Evolutionary conservation across 2,888 invertebrate species (phyloP), one percentile per base, ranked within the genome.

Genomic region (Drosophila neotestacea): DNA sequence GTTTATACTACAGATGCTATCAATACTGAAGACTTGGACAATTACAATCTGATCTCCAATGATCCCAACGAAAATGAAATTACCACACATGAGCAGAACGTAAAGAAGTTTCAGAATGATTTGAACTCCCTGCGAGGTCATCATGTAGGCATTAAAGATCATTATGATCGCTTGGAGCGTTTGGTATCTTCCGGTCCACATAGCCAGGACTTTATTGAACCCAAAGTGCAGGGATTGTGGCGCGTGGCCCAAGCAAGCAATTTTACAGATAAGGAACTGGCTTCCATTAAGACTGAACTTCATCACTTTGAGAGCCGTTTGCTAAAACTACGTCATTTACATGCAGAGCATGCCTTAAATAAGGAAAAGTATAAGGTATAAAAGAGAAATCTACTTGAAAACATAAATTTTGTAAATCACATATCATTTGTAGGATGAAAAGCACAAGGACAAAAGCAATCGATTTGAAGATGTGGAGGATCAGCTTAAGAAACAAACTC

Each of bases 201-300:
- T 65, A 96, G 96, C 87, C 95, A 95, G 90, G 97, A 97, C 90
- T 98, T 98, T 91, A 94, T 97, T 46, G 98, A 98, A 89, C 97
- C 97, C 0, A 96, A 97, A 93, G 98, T 98, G 1, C 96, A 97
- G 91, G 96, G 96, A 0, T 93, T 98, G 34, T 98, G 98, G 98
- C 95, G 95, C 80, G 79, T 76, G 50, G 76, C 79, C 1, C 64
- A 65, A 16, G 94, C 95, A 58, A 95, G 95, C 10, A 96, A 97
- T 91, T 98, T 98, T 92, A 95, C 95, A 27, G 93, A 95, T 0
- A 95, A 96, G 68, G 98, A 98, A 92, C 93, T 98, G 10, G 95
- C 95, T 63, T 97, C 97, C 0, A 93, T 98, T 48, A 96, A 96
- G 94, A 96, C 96, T 65, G 98, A 98, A 91, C 93, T 98, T 74